phyloP scores from a whole-genome alignment of 2,113 vertebrate genomes.

The Callipepla californica region DNA sequence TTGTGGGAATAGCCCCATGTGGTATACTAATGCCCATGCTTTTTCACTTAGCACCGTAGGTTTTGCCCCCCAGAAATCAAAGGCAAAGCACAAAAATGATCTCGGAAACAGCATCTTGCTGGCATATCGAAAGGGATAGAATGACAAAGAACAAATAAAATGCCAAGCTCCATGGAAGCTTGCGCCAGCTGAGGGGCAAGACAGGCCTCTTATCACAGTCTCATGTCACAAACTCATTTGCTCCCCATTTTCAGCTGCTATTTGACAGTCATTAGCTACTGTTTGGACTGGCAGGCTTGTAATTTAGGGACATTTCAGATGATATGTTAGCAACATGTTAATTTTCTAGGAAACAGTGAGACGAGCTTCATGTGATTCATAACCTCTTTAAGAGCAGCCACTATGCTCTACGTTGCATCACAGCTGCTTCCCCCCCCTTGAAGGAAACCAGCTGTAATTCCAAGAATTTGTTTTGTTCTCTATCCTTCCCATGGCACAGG shows the following conservation, averaged over 20 bases:
- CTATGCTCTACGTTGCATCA: neutral
- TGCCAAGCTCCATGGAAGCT: neutral
- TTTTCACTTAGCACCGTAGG: neutral
- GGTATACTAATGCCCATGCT: neutral
- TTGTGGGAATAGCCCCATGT: no score
- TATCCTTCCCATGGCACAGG: neutral
- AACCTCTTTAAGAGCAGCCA: conserved; percentile 30
- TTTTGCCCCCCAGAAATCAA: neutral
- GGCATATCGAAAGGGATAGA: neutral
- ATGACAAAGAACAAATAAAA: neutral
- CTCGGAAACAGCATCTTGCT: neutral
- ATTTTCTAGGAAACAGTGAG: conserved; percentile 52
- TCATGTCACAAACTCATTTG: conserved; percentile 1
- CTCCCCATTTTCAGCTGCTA: neutral
- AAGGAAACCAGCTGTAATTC: neutral
- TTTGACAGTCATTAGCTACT: conserved; percentile 41
- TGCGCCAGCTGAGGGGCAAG: fast-evolving
- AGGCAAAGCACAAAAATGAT: fast-evolving
- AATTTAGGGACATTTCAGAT: conserved; percentile 48
- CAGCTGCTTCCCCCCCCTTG: neutral
- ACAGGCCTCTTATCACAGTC: neutral
- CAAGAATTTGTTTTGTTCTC: neutral
- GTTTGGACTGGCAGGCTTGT: conserved; percentile 33
- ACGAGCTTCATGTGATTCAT: conserved; percentile 21
- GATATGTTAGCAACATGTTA: conserved; percentile 50